Evolutionary conservation across 2,797 vertebrate species (phyloP), one percentile per base, ranked within the genome.

Genomic region (Notolepis coatsorum): DNA sequence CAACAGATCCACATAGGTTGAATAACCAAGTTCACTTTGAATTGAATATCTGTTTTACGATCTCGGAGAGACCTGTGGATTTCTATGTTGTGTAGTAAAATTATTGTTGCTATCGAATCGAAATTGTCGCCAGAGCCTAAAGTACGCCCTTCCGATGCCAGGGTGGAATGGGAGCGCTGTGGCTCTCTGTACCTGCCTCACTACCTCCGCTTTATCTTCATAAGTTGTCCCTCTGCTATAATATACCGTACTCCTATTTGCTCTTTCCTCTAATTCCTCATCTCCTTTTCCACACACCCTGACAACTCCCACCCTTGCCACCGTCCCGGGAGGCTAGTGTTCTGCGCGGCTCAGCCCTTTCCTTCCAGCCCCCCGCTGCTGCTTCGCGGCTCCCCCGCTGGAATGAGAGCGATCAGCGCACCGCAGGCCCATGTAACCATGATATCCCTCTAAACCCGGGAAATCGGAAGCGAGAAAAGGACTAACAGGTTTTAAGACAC

Each of bases 401-500:
- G 68, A 68, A 73, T 56, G 68, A 70, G 38, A 46, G 30, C 43
- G 68, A 75, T 68, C 62, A 71, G 67, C 64, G 46, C 42, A 56
- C 49, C 42, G 17, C 43, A 30, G 45, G 56, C 60, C 63, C 7
- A 2, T 87, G 83, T 90, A 87, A 88, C 71, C 47, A 61, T 81
- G 83, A 88, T 86, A 84, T 80, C 66, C 72, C 23, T 81, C 80
- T 82, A 84, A 88, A 86, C 78, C 75, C 71, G 60, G 41, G 71
- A 80, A 87, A 90, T 46, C 56, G 58, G 77, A 84, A 84, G 67
- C 56, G 55, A 56, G 64, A 87, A 75, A 74, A 31, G 47, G 41
- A 77, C 70, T 75, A 70, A 80, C 69, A 68, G 71, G 43, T 71
- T 88, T 84, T 72, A n/a, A 61, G 71, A 69, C 61, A 69, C 89